Evolutionary conservation across 2,797 vertebrate species (phyloP), one percentile per base, ranked within the genome.

Genomic region (Pangasius mekongensis): DNA sequence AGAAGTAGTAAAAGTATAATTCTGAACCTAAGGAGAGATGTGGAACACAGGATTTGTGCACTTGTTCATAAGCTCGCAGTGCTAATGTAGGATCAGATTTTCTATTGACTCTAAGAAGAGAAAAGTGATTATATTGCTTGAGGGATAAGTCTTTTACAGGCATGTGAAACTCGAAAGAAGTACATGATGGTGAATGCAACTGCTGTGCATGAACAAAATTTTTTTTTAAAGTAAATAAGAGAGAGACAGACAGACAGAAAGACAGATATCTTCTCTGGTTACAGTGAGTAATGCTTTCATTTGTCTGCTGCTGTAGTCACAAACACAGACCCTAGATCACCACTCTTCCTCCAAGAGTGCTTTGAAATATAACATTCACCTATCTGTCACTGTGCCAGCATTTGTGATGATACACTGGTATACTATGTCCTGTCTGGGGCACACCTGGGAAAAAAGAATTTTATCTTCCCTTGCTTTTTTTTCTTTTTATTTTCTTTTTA

Each of bases 291-390:
- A 67, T 30, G 58, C 58, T 89, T n/a, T 60, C 36, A 43, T 74
- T 85, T 69, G 74, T 20, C 77, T 80, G 22, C 86, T 87, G 56
- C 27, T 81, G n/a, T 49, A 87, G 16, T 87, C 60, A 43, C 36
- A 88, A 74, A 78, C 80, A 82, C 84, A 60, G 62, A 67, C 80
- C n/a, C 77, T 52, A 76, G 71, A 88, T 90, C 62, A 88, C n/a
- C 80, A 73, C 47, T 36, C 56, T 73, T 82, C 24, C 60, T 88
- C 43, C 49, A 84, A 84, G 24, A 43, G 43, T 30, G 62, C 36
- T 43, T 69, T 78, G 33, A 67, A 49, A 88, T 58, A 47, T 76
- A 24, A 64, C 67, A 84, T 56, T 43, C 60, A 78, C 14, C 43
- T 76, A 60, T 67, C 71, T 78, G 49, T 74, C 87, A 78, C 58